These are phyloP conservation scores for Hormaphis cornu DNA, from an alignment of 1,140 invertebrate species.

Conservation along the genomic window DNA sequence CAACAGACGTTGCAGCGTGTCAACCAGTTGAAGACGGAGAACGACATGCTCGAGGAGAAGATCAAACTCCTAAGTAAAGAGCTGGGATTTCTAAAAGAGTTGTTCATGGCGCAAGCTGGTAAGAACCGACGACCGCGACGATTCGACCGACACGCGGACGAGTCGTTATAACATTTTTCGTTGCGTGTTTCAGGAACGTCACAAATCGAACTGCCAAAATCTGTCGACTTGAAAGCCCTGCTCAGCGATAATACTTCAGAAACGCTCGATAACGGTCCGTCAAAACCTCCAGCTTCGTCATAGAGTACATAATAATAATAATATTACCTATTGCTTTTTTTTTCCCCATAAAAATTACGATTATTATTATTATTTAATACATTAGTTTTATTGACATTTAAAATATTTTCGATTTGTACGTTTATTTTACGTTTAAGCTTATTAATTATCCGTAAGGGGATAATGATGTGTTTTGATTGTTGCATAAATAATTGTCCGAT, in stretches of 20 bases:
- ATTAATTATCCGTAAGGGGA: background rate
- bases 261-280: background rate
- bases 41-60: conserved; percentile 74
- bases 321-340: background rate
- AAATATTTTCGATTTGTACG: background rate
- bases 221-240: conserved; percentile 31
- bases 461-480: background rate
- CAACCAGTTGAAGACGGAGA: conserved; percentile 66
- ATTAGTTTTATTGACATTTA: background rate
- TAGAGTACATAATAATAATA: background rate
- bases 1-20: conserved; percentile 71
- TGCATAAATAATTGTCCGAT: background rate
- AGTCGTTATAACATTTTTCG: background rate
- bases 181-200: conserved; percentile 28
- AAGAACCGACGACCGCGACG: conserved; percentile 40
- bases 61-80: conserved; percentile 77
- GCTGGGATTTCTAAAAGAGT: conserved; percentile 72
- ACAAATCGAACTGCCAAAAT: conserved; percentile 32
- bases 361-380: background rate
- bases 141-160: background rate
- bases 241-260: conserved; percentile 31
- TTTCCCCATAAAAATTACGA: background rate
- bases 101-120: conserved; percentile 73
- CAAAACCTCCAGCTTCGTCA: conserved; percentile 2
- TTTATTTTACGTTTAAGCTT: background rate